phyloP scores from a whole-genome alignment of 2,113 vertebrate species.

The Notechis scutatus region DNA sequence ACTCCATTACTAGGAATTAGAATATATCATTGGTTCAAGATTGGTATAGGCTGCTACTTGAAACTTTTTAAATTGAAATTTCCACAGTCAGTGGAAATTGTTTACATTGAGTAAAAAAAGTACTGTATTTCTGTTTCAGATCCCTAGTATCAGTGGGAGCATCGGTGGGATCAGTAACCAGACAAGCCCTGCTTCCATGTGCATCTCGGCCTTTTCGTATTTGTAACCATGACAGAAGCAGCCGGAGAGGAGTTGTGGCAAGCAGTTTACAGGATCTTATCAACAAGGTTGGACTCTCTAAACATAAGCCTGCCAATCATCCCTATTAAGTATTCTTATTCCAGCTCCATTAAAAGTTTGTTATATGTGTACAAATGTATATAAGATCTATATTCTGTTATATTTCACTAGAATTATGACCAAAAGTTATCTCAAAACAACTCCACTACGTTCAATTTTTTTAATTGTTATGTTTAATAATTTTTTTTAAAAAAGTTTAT shows the following conservation, averaged over 20 bases:
- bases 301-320: neutral
- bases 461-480: too few relatives aligned
- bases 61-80: neutral
- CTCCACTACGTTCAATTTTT: too few relatives aligned
- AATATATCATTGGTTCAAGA: neutral
- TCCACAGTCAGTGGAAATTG: neutral
- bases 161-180: slow-evolving; percentile 72
- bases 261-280: slow-evolving; percentile 76
- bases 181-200: slow-evolving; percentile 68
- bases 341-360: neutral
- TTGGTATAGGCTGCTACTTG: neutral
- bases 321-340: neutral
- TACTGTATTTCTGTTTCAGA: slow-evolving; percentile 62
- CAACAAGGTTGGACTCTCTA: slow-evolving; percentile 68
- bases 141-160: slow-evolving; percentile 70
- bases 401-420: too few relatives aligned
- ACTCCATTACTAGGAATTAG: neutral
- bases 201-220: slow-evolving; percentile 74
- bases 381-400: too few relatives aligned
- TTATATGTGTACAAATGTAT: neutral
- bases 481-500: neutral
- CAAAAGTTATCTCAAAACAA: too few relatives aligned
- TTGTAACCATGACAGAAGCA: slow-evolving; percentile 74
- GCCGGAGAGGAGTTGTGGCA: slow-evolving; percentile 72
- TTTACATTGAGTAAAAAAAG: neutral